phyloP scores from a whole-genome alignment of 1,140 invertebrate species.

The Limonius californicus region DNA sequence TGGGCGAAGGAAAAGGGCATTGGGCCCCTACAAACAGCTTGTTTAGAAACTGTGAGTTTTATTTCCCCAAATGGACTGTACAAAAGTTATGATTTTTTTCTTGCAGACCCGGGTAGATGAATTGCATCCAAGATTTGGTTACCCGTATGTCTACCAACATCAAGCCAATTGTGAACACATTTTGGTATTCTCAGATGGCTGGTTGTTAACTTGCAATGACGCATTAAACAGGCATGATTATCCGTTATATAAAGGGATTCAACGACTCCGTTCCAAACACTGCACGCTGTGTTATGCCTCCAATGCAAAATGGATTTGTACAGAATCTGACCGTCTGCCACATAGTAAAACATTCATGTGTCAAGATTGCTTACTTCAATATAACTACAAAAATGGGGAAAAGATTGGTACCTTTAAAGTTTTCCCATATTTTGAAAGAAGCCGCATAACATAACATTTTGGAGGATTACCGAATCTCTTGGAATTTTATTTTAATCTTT shows the following conservation, averaged over 20 bases:
- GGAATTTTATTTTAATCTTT: no score
- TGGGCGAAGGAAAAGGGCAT: neutral
- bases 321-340: neutral
- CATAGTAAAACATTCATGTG: neutral
- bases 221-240: neutral
- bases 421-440: neutral
- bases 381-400: neutral
- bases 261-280: neutral
- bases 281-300: neutral
- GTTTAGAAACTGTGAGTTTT: no score
- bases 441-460: no score
- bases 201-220: neutral
- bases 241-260: neutral
- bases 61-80: no score
- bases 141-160: neutral
- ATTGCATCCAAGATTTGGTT: neutral
- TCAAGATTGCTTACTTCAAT: neutral
- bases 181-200: neutral
- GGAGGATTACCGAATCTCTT: no score
- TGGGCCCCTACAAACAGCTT: no score
- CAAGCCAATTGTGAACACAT: slow-evolving; percentile 4
- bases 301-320: neutral
- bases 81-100: no score
- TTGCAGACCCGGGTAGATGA: neutral
- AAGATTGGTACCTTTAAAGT: neutral